Percentiles rank a stretch among this genome's conserved stretches.
phyloP scores from a whole-genome alignment of 2,888 invertebrate genomes.

The Physocephala rufipes region DNA sequence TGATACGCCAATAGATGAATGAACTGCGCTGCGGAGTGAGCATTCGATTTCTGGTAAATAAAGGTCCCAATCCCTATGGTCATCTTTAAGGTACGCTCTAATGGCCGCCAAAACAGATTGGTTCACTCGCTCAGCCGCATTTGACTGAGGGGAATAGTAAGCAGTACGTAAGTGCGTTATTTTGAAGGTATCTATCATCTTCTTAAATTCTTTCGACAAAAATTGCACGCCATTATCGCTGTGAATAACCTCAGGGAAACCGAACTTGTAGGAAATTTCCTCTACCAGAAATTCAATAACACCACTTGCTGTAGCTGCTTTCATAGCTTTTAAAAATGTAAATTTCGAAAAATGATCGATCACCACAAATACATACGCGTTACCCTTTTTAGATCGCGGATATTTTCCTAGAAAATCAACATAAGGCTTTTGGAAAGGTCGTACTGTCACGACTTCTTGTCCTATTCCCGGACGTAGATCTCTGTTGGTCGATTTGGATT shows the following conservation, averaged over 20 bases:
- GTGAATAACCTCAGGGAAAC: background rate
- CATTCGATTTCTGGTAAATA: background rate
- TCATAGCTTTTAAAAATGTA: background rate
- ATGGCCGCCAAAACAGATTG: background rate
- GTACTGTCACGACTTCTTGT: slow-evolving; percentile 33
- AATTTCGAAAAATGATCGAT: slow-evolving; percentile 3
- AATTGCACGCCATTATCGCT: slow-evolving; percentile 6
- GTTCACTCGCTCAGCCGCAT: background rate
- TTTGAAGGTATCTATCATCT: background rate
- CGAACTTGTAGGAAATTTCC: background rate
- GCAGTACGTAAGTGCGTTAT: background rate
- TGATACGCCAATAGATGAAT: background rate
- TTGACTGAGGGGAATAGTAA: background rate
- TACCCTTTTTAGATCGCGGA: too few species aligned
- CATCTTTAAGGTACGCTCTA: background rate
- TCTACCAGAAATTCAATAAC: background rate
- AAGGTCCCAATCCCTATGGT: slow-evolving; percentile 7
- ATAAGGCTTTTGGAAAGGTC: slow-evolving; percentile 17
- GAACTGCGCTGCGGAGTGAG: background rate
- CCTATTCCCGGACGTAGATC: slow-evolving; percentile 2
- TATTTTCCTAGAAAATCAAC: background rate
- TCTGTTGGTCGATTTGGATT: slow-evolving; percentile 5
- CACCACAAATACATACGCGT: background rate
- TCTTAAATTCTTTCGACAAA: background rate
- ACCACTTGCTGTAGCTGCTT: background rate